phyloP scores from a whole-genome alignment of 2,113 vertebrate genomes.

The Cnemophilus loriae region DNA sequence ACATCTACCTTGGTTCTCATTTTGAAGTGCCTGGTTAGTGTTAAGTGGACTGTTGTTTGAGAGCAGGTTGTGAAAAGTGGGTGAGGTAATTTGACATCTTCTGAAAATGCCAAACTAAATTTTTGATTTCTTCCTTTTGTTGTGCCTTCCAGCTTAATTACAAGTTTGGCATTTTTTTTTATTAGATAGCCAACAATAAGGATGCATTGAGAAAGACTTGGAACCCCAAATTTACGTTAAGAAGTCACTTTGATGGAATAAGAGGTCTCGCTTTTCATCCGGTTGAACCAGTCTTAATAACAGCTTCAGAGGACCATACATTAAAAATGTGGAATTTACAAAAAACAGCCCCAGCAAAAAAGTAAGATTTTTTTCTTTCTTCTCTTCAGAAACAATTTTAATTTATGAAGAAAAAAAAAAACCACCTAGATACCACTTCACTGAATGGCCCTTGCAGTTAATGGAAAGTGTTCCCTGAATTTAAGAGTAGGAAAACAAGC shows the following conservation, averaged over 20 bases:
- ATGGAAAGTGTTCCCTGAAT: not conserved
- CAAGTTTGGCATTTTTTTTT: slow-evolving; percentile 15
- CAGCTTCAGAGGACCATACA: slow-evolving; percentile 97
- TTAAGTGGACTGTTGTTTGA: not conserved
- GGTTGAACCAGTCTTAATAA: slow-evolving; percentile 91
- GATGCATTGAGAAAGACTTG: slow-evolving; percentile 97
- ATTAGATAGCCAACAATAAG: slow-evolving; percentile 94
- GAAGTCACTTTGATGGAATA: slow-evolving; percentile 97
- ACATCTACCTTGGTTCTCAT: not conserved
- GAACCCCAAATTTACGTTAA: slow-evolving; percentile 97
- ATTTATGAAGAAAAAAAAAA: not conserved
- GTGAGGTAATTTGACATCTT: not conserved
- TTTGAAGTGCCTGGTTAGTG: not conserved
- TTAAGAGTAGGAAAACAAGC: not conserved
- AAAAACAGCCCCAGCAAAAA: slow-evolving; percentile 96
- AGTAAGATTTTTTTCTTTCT: slow-evolving; percentile 73
- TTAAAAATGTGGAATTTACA: slow-evolving; percentile 99
- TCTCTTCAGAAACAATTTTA: not conserved
- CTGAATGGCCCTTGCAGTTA: not conserved
- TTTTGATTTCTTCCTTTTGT: not conserved
- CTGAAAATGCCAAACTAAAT: slow-evolving; percentile 33
- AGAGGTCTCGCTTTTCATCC: slow-evolving; percentile 94
- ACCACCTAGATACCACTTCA: not conserved
- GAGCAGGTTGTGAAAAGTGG: not conserved
- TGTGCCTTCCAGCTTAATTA: not conserved